Evolutionary conservation across 2,113 vertebrate species (phyloP).

Genomic region (Chaenogobius annularis): DNA sequence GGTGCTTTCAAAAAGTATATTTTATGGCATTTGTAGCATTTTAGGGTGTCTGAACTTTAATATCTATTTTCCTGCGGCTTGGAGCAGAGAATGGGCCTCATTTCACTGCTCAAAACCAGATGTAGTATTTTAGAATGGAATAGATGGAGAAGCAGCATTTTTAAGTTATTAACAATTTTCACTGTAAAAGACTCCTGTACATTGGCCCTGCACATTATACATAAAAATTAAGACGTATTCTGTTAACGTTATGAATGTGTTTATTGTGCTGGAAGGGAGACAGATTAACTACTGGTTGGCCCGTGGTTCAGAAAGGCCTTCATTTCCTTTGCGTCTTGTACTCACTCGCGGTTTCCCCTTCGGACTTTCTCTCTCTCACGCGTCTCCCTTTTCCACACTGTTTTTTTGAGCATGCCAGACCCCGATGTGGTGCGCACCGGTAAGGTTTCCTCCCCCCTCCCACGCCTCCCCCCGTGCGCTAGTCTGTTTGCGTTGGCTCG

Average conservation of each 20-base stretch:
- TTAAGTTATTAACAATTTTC: constrained; percentile 32
- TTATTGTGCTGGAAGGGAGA: constrained; percentile 52
- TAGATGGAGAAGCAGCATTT: constrained; percentile 4
- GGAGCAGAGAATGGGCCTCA: neutral
- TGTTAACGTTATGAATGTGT: constrained; percentile 42
- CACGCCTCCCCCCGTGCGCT: constrained; percentile 49
- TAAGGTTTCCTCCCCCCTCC: constrained; percentile 51
- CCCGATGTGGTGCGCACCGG: constrained; percentile 43
- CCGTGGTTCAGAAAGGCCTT: constrained; percentile 56
- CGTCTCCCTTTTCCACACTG: constrained; percentile 68
- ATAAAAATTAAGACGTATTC: constrained; percentile 37
- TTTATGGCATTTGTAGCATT: neutral
- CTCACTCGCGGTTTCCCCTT: constrained; percentile 53
- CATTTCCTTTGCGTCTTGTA: constrained; percentile 59
- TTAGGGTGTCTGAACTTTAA: neutral
- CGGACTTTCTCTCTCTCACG: constrained; percentile 65
- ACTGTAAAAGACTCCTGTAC: constrained; percentile 21
- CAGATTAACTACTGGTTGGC: constrained; percentile 59
- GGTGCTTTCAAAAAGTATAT: neutral
- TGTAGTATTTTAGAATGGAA: constrained; percentile 5
- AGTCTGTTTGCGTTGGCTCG: constrained; percentile 62
- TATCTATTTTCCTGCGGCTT: neutral
- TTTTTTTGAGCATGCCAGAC: constrained; percentile 61
- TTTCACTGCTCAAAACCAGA: constrained; percentile 9
- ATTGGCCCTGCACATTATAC: constrained; percentile 31